These are phyloP conservation scores for Platycheirus albimanus DNA, from an alignment of 2,888 invertebrate genomes.

Conservation along the genomic window DNA sequence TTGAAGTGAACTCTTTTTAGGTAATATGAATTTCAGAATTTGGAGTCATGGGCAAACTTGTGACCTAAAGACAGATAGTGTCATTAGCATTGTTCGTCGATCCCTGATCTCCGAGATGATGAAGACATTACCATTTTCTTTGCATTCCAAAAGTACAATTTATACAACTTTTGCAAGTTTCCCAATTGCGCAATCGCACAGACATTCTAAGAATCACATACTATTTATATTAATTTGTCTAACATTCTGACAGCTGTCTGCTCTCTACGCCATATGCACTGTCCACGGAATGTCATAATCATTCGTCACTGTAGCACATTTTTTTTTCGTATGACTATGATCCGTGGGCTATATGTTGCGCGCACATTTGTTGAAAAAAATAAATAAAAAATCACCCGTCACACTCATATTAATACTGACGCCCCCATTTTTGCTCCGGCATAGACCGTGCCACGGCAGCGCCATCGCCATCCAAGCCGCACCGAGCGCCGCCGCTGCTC, in stretches of 20 bases:
- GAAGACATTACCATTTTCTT: too few relatives aligned
- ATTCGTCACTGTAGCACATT: constrained; percentile 62
- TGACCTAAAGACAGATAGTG: too few relatives aligned
- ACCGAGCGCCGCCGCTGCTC: too few relatives aligned
- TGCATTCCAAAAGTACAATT: too few relatives aligned
- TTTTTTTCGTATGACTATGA: constrained; percentile 32
- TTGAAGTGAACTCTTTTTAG: too few relatives aligned
- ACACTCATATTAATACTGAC: constrained; percentile 65
- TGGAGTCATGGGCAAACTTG: too few relatives aligned
- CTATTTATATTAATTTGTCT: constrained; percentile 69
- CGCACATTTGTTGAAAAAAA: constrained; percentile 12
- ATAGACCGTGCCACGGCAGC: background rate
- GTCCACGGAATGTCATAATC: constrained; percentile 71
- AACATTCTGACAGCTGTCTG: constrained; percentile 65
- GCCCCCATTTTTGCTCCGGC: constrained; percentile 30
- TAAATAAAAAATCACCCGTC: constrained; percentile 38
- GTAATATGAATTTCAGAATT: too few relatives aligned
- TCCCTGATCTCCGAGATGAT: too few relatives aligned
- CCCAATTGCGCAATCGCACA: constrained; percentile 46
- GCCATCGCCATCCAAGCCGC: too few relatives aligned
- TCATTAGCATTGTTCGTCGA: too few relatives aligned
- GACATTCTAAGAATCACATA: constrained; percentile 42
- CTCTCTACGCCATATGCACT: constrained; percentile 43
- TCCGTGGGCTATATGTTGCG: constrained; percentile 59
- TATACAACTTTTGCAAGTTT: too few relatives aligned